Base-by-base conservation (phyloP, 2,888 invertebrate species). In the Neoaliturus tenellus region DNA sequence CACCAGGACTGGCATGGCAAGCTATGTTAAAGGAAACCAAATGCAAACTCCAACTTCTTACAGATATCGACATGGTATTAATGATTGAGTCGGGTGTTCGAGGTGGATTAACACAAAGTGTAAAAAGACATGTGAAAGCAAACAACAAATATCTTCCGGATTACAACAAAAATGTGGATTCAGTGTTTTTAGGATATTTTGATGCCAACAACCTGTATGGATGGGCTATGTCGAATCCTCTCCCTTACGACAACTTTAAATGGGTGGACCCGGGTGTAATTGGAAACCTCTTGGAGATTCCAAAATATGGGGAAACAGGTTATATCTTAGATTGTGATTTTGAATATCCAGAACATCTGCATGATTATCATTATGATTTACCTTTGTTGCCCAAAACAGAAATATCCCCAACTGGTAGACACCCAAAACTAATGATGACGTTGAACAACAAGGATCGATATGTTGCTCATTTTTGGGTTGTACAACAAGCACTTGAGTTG, bases 91-190 rank as follows among this genome's bases (percentile, higher is more conserved):
- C 84, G 44, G 89, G 89, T 3, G 88, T 90, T 81, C 83, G 89
- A 35, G 89, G 89, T 2, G 89, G 89, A 14, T 83, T 90, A 17
- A 87, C 87, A 31, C 88, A 89, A 85, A 89, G 89, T 81, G 86
- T 84, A 14, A 88, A 89, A 75, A 82, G 89, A 55, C 88, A 89
- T 86, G 87, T 87, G 2, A 86, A 86, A 83, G 90, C 89, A 4
- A 90, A 90, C 86, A 90, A 90, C 85, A 89, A 87, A 85, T 90
- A 89, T 84, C 86, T 90, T 83, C 80, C 84, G 0, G 84, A 88
- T 20, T 90, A 87, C 85, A 85, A 90, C 87, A 33, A 85, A 2
- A 75, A 62, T 10, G 80, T 88, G 85, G 73, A 86, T 25, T 75
- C 81, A 3, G 84, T 84, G 4, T 89, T 87, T 86, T 67, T 90